A percentile compares a stretch with the other conserved stretches of the same genome.
Conservation (phyloP, 2,113 vertebrate species). For the Syrrhaptes paradoxus region DNA sequence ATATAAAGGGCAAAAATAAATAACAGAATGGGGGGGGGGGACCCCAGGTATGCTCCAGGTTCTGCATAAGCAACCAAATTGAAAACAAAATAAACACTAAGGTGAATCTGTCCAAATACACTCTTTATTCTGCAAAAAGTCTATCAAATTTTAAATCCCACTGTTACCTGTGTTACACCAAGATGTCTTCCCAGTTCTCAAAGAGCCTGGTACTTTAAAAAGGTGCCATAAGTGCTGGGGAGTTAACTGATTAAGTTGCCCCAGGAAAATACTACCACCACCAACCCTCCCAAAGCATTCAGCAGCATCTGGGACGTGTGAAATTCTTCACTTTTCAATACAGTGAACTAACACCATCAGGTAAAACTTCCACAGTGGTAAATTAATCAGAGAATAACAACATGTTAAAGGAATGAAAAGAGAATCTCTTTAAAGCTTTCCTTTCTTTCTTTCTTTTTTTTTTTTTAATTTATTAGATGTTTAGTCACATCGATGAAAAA, state of each 20-base stretch:
- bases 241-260: slow-evolving; percentile 9
- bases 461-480: background rate
- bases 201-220: slow-evolving; percentile 18
- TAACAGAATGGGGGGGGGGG: background rate
- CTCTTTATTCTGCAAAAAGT: background rate
- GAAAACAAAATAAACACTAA: background rate
- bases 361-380: slow-evolving; percentile 11
- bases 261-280: background rate
- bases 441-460: background rate
- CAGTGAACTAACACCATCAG: slow-evolving; percentile 26
- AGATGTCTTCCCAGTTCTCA: slow-evolving; percentile 1
- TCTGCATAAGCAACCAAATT: background rate
- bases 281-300: background rate
- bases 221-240: background rate
- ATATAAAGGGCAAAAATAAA: background rate
- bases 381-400: slow-evolving; percentile 25
- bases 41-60: background rate
- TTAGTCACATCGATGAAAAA: slow-evolving; percentile 28
- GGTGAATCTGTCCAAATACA: background rate
- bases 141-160: background rate
- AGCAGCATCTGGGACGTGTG: slow-evolving; percentile 39
- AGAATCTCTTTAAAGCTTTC: background rate
- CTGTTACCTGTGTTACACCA: background rate
- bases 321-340: slow-evolving; percentile 48
- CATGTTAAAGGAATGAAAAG: background rate